Evolutionary conservation across 2,888 invertebrate genomes (phyloP).

Genomic region (Plemyria rubiginata): DNA sequence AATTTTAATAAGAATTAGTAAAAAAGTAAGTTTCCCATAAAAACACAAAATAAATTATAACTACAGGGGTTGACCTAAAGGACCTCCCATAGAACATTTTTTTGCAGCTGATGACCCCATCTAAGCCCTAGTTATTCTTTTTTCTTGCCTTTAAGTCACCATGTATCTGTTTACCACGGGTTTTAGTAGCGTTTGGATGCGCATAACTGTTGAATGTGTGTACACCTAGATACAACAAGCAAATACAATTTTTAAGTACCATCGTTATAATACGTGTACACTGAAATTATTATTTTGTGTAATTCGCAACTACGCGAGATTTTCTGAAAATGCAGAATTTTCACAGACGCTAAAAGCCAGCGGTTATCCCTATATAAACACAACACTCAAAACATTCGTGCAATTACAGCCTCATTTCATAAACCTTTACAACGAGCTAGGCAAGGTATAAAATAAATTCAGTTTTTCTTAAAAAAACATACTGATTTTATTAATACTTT

Average conservation of each 20-base stretch:
- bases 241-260: background rate
- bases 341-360: slow-evolving; percentile 28
- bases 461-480: too few species aligned
- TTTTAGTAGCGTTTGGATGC: slow-evolving; percentile 7
- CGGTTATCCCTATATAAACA: background rate
- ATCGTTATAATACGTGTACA: background rate
- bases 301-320: slow-evolving; percentile 34
- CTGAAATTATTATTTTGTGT: slow-evolving; percentile 32
- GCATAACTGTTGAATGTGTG: slow-evolving; percentile 5
- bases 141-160: too few species aligned
- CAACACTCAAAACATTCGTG: background rate
- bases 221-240: slow-evolving; percentile 2
- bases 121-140: too few species aligned
- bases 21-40: too few species aligned
- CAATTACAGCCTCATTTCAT: background rate
- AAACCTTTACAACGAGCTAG: too few species aligned
- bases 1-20: too few species aligned
- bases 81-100: too few species aligned
- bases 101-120: too few species aligned
- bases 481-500: background rate
- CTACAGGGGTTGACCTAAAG: too few species aligned
- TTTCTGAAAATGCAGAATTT: slow-evolving; percentile 39
- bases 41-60: too few species aligned
- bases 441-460: too few species aligned
- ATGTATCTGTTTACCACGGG: slow-evolving; percentile 6